Percentiles rank a stretch among this genome's conserved stretches.
Conservation (phyloP, 2,888 invertebrate species). For the Troglohyphantes excavatus region DNA sequence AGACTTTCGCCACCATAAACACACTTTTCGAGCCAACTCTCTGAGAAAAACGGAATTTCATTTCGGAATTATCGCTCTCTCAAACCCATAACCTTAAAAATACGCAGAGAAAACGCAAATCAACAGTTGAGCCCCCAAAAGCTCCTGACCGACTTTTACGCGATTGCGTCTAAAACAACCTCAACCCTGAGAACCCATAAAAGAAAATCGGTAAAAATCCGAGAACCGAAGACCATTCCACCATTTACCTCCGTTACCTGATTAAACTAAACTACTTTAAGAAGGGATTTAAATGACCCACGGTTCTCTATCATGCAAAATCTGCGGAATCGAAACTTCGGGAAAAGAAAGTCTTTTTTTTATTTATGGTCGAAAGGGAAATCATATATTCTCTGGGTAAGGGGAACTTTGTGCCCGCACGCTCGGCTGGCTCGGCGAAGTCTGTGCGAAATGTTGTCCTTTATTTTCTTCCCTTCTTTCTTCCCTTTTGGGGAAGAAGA, state of each 20-base stretch:
- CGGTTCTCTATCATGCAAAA: slow-evolving; percentile 37
- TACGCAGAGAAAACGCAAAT: not conserved
- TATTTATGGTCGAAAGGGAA: slow-evolving; percentile 44
- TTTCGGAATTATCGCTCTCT: not conserved
- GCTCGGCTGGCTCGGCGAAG: slow-evolving; percentile 43
- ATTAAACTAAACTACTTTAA: slow-evolving; percentile 2
- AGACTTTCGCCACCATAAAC: not conserved
- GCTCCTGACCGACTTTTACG: not conserved
- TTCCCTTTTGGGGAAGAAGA: no score
- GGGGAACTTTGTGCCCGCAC: slow-evolving; percentile 14
- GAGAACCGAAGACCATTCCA: not conserved
- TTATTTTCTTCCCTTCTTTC: slow-evolving; percentile 32
- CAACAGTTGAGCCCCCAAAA: not conserved
- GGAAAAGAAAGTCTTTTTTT: slow-evolving; percentile 11
- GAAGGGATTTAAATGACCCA: slow-evolving; percentile 9
- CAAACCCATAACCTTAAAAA: not conserved
- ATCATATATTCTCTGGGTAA: slow-evolving; percentile 47
- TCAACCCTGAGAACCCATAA: not conserved
- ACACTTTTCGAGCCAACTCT: not conserved
- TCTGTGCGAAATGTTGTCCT: slow-evolving; percentile 6
- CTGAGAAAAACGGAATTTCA: not conserved
- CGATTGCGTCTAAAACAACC: not conserved
- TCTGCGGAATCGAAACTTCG: slow-evolving; percentile 29
- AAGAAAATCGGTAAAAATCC: slow-evolving; percentile 3
- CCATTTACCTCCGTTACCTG: slow-evolving; percentile 5